phyloP scores from a whole-genome alignment of 1,140 invertebrate genomes.

The Thaumetopoea pityocampa region DNA sequence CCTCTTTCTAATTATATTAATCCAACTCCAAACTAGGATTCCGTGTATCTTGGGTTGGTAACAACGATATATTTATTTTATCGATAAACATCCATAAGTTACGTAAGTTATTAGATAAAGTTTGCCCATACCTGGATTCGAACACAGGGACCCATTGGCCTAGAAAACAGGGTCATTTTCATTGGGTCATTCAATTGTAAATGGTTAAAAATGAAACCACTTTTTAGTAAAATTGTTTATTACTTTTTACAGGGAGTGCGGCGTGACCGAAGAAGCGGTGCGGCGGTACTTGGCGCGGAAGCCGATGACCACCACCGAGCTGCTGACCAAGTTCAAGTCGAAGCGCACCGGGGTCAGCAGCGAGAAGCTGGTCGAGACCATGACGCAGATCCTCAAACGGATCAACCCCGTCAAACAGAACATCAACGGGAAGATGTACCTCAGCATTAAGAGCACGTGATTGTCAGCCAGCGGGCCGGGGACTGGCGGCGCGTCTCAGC shows the following conservation, averaged over 20 bases:
- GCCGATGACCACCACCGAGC: constrained; percentile 96
- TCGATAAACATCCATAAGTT: too few relatives aligned
- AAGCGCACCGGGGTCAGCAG: constrained; percentile 94
- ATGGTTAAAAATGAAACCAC: too few relatives aligned
- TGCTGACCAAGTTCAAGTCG: constrained; percentile 96
- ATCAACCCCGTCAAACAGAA: constrained; percentile 96
- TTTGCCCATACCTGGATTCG: too few relatives aligned
- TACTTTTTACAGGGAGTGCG: constrained; percentile 82
- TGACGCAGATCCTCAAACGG: constrained; percentile 95
- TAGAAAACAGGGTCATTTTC: too few relatives aligned
- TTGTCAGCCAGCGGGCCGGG: too few relatives aligned
- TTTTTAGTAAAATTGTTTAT: not conserved
- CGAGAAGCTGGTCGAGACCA: constrained; percentile 93
- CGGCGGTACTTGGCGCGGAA: constrained; percentile 94
- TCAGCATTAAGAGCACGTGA: constrained; percentile 84
- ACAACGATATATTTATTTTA: too few relatives aligned
- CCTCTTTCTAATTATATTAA: too few relatives aligned
- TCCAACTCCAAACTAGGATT: too few relatives aligned
- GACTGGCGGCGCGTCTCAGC: not conserved
- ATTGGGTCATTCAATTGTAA: too few relatives aligned
- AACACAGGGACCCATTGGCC: too few relatives aligned
- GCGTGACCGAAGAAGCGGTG: constrained; percentile 95
- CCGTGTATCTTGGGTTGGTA: too few relatives aligned
- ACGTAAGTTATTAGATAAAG: too few relatives aligned
- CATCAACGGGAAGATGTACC: constrained; percentile 96